Evolutionary conservation across 2,797 vertebrate species (phyloP).

Genomic region (Loris lydekkerianus): DNA sequence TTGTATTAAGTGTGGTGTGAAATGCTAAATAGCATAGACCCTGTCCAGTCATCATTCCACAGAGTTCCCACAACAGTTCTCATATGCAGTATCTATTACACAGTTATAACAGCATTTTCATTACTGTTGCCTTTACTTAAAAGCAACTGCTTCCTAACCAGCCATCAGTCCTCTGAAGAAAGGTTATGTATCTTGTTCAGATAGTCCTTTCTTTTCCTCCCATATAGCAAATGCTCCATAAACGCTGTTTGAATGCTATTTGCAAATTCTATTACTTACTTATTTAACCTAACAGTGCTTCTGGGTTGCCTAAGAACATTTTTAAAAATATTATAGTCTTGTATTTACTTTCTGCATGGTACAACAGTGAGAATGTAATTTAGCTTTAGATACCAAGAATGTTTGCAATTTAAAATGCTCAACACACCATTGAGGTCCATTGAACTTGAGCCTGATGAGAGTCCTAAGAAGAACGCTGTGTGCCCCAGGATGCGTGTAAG

Average conservation of each 20-base stretch:
- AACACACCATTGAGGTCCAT: neutral
- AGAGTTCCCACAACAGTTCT: no score
- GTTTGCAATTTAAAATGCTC: neutral
- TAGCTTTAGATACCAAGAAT: neutral
- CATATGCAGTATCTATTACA: neutral
- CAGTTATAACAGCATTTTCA: neutral
- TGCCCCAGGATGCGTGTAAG: neutral
- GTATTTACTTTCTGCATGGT: neutral
- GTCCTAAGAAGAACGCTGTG: neutral
- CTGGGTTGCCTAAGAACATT: neutral
- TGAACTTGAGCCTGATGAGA: fast-evolving
- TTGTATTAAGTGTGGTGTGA: neutral
- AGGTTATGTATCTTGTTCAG: neutral
- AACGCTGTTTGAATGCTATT: neutral
- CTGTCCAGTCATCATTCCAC: fast-evolving
- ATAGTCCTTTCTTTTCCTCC: neutral
- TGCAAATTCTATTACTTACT: neutral
- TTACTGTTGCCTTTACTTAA: neutral
- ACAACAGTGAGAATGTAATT: neutral
- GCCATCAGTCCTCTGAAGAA: neutral
- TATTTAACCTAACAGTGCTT: neutral
- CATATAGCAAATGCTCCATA: neutral
- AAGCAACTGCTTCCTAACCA: neutral
- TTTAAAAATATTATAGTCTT: neutral
- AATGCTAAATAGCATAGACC: fast-evolving